Base-by-base conservation (phyloP, 2,113 vertebrate genomes). In the Anoura caudifer region DNA sequence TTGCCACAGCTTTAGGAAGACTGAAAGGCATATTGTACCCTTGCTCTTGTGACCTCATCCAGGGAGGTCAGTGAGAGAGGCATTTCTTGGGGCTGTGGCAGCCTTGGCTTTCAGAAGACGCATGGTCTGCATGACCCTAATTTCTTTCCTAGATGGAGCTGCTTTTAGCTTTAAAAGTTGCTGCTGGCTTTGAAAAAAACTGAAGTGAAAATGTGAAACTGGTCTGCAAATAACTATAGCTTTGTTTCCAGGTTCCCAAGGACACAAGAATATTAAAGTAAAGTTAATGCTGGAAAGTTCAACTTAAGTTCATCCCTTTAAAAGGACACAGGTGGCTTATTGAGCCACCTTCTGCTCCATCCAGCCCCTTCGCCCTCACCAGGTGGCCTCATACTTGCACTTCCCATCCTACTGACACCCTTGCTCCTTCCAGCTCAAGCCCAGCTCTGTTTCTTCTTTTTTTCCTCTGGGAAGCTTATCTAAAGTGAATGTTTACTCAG, bases 131-230 rank as follows among this genome's bases (percentile, higher is more conserved):
- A 47, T 69, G 56, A 93, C n/a, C 15, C 7, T 5, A 47, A 82
- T 91, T 85, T 17, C 31, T 75, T 87, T 95, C 61, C 67, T 76
- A 85, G 59, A 76, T 91, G 52, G 77, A 91, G 45, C 28, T 82
- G 24, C 56, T 91, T 97, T 94, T 83, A 89, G 82, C 50, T 95
- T 95, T 91, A 59, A 96, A 83, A 52, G 54, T 94, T 83, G 82
- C 54, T 88, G 52, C 83, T 83, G 59, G 83, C 69, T 73, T 52
- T 89, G 96, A 69, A 89, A 81, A 81, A 87, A 97, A 33, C 63
- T 61, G 63, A 95, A 50, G 36, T 56, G 36, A 86, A 88, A 92
- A 94, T 38, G 47, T 87, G 67, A 11, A 94, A 50, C n/a, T 73
- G 65, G 88, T 93, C 52, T 76, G 85, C 13, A 61, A 38, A 69